Percentiles rank a stretch among this genome's conserved stretches.
phyloP scores from a whole-genome alignment of 2,797 vertebrate species.

The Sebastes cheni region DNA sequence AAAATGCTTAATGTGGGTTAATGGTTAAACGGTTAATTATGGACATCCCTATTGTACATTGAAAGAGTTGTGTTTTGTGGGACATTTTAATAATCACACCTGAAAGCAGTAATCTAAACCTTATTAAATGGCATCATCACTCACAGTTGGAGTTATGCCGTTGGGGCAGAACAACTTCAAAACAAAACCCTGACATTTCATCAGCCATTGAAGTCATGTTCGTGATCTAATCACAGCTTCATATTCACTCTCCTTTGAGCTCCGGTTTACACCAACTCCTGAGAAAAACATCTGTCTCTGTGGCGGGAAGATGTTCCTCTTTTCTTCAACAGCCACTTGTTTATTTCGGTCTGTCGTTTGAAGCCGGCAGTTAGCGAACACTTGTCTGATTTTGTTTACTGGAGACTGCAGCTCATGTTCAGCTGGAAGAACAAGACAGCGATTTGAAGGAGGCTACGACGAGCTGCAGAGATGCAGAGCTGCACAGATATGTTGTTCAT shows the following conservation, averaged over 20 bases:
- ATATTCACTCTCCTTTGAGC: neutral
- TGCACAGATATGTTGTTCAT: neutral
- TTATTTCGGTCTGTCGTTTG: neutral
- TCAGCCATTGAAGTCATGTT: neutral
- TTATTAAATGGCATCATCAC: neutral
- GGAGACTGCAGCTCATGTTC: neutral
- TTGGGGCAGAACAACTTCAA: neutral
- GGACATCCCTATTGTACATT: too few species aligned
- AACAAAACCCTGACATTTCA: neutral
- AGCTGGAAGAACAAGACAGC: neutral
- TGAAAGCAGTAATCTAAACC: neutral
- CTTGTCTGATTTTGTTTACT: neutral
- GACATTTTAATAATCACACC: too few species aligned
- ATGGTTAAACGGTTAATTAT: too few species aligned
- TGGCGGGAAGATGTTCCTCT: neutral
- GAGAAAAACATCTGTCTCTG: neutral
- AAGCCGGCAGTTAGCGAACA: neutral
- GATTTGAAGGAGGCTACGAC: conserved; percentile 7
- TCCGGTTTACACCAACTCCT: neutral
- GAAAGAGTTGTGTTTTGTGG: too few species aligned
- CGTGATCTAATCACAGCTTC: neutral
- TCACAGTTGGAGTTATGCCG: neutral
- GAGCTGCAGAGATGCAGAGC: neutral
- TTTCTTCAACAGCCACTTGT: neutral
- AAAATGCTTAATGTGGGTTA: too few species aligned